A percentile compares a stretch with the other conserved stretches of the same genome.
Evolutionary conservation across 2,888 invertebrate genomes (phyloP).

Genomic region (Schizaphis graminum): DNA sequence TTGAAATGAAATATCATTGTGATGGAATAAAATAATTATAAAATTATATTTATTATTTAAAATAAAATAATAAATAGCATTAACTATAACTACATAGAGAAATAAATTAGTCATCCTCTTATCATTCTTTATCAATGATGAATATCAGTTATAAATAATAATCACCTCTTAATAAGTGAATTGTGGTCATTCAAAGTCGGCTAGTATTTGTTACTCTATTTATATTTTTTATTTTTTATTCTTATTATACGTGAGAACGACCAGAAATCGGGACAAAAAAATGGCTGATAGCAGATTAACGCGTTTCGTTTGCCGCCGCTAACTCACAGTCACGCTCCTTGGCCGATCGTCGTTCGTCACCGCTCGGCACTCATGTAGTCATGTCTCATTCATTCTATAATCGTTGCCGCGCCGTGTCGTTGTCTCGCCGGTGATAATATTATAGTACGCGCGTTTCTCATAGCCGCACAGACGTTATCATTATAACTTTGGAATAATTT

Average conservation of each 20-base stretch:
- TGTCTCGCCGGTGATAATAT: neutral
- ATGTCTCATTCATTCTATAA: neutral
- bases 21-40: too few species aligned
- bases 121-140: neutral
- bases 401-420: neutral
- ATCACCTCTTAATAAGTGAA: neutral
- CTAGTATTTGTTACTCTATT: too few species aligned
- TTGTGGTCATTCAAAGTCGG: neutral
- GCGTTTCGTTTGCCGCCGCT: neutral
- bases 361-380: neutral
- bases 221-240: neutral
- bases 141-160: neutral
- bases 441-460: neutral
- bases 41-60: too few species aligned
- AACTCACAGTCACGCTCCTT: too few species aligned
- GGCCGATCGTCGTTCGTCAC: neutral
- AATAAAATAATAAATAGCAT: neutral
- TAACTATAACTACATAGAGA: neutral
- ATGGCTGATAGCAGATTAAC: neutral
- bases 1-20: too few species aligned
- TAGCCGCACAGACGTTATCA: neutral
- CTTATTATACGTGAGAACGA: neutral
- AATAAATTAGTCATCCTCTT: neutral
- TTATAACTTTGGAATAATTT: neutral
- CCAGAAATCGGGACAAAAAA: neutral